Evolutionary conservation across 2,113 vertebrate genomes (phyloP), one percentile per base, ranked within the genome.

Genomic region (Chiloscyllium plagiosum): DNA sequence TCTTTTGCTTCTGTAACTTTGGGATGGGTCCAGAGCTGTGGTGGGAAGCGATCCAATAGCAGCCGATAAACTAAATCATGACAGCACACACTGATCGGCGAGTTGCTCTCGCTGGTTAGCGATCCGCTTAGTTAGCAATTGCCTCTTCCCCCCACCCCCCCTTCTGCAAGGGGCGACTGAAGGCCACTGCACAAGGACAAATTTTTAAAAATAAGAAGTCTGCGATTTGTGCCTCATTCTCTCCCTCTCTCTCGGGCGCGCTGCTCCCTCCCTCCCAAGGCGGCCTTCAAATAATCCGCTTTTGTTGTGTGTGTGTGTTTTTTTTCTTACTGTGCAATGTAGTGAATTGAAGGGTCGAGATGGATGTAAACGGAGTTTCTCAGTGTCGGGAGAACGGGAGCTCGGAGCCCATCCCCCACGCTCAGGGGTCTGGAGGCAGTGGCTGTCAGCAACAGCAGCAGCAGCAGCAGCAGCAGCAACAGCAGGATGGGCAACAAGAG

Each of bases 321-420:
- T 93, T 61, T 93, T 93, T 37, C 8, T 66, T 65, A n/a, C 37
- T 97, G 37, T 96, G 97, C 97, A 96, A 96, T 97, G 97, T 97
- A 97, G 97, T 97, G 97, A 97, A 96, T 97, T 97, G 98, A 97
- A 98, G 98, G 98, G 98, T 98, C 98, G 98, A 98, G 97, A 97
- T 98, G 98, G 98, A 98, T 97, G 98, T 98, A 96, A 97, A 98
- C 97, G 98, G 98, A 98, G 98, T 98, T 96, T 97, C 97, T 97
- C 98, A 97, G 96, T 97, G 94, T 72, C 68, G 94, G 69, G 94
- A 95, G 66, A 95, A 95, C 94, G 66, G 94, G 68, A 95, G 98
- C 97, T 97, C 97, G 52, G 98, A 98, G 97, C 97, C 98, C 97
- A 97, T 97, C 97, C 98, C 98, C 97, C 97, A 97, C 97, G 97